phyloP scores from a whole-genome alignment of 1,140 invertebrate species.

The Anastrepha obliqua region DNA sequence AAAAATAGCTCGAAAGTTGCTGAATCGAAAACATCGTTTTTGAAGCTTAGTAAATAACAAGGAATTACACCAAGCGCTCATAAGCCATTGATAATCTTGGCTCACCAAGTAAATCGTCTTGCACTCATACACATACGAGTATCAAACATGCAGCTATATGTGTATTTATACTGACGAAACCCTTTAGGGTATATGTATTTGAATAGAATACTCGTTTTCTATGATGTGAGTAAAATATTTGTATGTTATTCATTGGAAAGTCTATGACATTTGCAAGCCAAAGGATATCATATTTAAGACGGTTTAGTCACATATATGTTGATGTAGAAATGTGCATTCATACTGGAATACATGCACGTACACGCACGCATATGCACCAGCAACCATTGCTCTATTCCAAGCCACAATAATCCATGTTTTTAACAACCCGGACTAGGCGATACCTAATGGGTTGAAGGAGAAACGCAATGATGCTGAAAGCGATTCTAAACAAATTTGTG shows the following conservation, averaged over 20 bases:
- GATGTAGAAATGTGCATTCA: neutral
- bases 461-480: slow-evolving; percentile 44
- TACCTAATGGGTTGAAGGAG: neutral
- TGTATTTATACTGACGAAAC: neutral
- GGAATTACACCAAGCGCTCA: neutral
- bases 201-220: neutral
- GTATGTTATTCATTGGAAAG: neutral
- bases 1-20: too few relatives aligned
- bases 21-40: neutral
- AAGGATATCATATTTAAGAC: slow-evolving; percentile 3
- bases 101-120: neutral
- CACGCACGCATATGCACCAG: neutral
- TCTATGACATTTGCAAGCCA: slow-evolving; percentile 30
- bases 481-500: slow-evolving; percentile 43
- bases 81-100: neutral
- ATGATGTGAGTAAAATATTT: neutral
- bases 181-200: neutral
- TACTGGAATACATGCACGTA: neutral
- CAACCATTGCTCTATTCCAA: neutral
- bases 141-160: neutral
- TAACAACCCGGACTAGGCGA: neutral
- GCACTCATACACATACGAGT: neutral
- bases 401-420: slow-evolving; percentile 33
- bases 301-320: neutral
- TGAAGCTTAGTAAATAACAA: neutral